phyloP scores from a whole-genome alignment of 2,888 invertebrate species.

The Sturmia bella region DNA sequence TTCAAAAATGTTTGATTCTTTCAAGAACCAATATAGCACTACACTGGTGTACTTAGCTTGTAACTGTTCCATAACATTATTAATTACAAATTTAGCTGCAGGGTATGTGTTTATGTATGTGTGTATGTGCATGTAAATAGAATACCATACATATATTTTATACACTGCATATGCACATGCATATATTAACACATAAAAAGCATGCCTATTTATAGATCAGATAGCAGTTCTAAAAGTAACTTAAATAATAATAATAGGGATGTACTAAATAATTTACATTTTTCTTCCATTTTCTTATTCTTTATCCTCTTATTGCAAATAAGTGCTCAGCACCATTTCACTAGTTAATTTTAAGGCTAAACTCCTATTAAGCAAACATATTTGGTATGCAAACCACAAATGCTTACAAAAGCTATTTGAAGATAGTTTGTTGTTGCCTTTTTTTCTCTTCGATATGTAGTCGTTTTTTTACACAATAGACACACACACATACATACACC shows the following conservation, averaged over 20 bases:
- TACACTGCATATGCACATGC: not conserved
- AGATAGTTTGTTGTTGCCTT: conserved; percentile 51
- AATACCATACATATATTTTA: not conserved
- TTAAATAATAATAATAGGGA: not conserved
- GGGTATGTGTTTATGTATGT: not conserved
- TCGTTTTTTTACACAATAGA: not conserved
- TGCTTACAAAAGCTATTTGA: conserved; percentile 59
- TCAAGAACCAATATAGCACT: too few species aligned
- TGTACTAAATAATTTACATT: not conserved
- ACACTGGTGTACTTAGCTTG: too few species aligned
- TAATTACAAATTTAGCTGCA: not conserved
- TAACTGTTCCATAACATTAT: too few species aligned
- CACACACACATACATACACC: conserved; percentile 8
- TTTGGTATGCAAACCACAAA: conserved; percentile 55
- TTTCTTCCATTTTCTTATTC: too few species aligned
- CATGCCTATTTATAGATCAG: not conserved
- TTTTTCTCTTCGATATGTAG: not conserved
- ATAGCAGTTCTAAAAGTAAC: not conserved
- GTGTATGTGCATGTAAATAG: too few species aligned
- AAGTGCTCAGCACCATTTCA: too few species aligned
- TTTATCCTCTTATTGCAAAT: too few species aligned
- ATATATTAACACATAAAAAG: not conserved
- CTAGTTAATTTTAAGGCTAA: not conserved
- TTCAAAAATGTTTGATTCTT: too few species aligned
- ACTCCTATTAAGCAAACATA: not conserved